Base-by-base conservation (phyloP, 2,888 invertebrate genomes). In the Amitus sp. region DNA sequence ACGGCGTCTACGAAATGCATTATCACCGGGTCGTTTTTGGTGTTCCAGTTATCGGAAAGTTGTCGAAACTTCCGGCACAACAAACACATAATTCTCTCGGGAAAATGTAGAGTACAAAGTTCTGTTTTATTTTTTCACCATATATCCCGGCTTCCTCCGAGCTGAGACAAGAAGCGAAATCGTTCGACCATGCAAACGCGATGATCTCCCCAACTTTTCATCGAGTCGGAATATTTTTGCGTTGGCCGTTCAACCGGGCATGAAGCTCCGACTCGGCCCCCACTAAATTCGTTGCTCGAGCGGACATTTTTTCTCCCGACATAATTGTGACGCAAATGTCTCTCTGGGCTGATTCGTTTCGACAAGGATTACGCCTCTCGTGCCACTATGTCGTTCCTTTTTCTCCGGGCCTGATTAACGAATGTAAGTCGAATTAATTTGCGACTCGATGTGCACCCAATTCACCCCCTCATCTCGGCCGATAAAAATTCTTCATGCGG, bases 81-180 rank as follows among this genome's bases (percentile, higher is more conserved):
- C 45, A 46, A 46, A 46, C 45, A 46, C 45, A 46, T 46, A 46
- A 46, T 46, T 46, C 45, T 46, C 17, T n/a, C n/a, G 17, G 43
- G 17, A 9, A 46, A 28, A 46, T 46, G 10, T 46, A 10, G 45
- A 46, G 45, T 46, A 46, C 28, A 30, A 28, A 46, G 28, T 46
- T 46, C n/a, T 46, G 30, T 46, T 46, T 46, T 46, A 46, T 46
- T 46, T 28, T 12, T 28, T 46, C 30, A 9, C 45, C 13, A 46
- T 46, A 46, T 28, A 46, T 46, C 18, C 28, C 28, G 23, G 27
- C 17, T 46, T 46, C 45, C 45, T 46, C 28, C 10, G 19, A 5
- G 19, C 17, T 13, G 17, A 39, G 39, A 42, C 42, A 18, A 42
- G 42, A 42, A 42, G 12, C 27, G 28, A 28, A 27, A 28, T 28